phyloP scores from a whole-genome alignment of 1,140 invertebrate species.

The Drosophila oshimai region DNA sequence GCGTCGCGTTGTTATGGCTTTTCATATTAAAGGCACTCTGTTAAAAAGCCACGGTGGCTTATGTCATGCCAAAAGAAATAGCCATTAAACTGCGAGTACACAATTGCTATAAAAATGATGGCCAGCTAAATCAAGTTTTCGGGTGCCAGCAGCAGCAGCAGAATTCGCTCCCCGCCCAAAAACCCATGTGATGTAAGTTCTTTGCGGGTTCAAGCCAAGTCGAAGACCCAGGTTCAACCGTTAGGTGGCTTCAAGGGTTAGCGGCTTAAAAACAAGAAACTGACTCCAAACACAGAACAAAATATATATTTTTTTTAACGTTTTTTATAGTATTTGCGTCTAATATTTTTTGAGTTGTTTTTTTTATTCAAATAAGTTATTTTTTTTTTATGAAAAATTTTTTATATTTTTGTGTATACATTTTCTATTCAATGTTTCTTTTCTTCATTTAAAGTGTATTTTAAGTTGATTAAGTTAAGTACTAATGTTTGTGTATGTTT shows the following conservation, averaged over 20 bases:
- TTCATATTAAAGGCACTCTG: constrained; percentile 69
- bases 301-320: background rate
- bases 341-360: background rate
- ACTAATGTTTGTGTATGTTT: too few relatives aligned
- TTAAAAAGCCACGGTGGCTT: constrained; percentile 55
- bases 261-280: constrained; percentile 2
- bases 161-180: constrained; percentile 25
- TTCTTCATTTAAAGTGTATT: too few relatives aligned
- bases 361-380: background rate
- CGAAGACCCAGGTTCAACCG: constrained; percentile 28
- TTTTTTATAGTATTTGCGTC: background rate
- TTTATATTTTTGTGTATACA: background rate
- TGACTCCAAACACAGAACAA: background rate
- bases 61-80: constrained; percentile 52
- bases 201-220: constrained; percentile 21
- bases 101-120: constrained; percentile 57
- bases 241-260: constrained; percentile 24
- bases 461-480: too few relatives aligned
- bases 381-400: background rate
- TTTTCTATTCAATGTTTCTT: background rate
- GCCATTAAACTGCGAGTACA: constrained; percentile 43
- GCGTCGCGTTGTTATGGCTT: constrained; percentile 51
- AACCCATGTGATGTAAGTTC: constrained; percentile 31
- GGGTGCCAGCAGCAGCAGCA: background rate
- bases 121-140: constrained; percentile 53